These are phyloP conservation scores for Cinclus mexicanus DNA, from an alignment of 2,113 vertebrate species.

Conservation along the genomic window DNA sequence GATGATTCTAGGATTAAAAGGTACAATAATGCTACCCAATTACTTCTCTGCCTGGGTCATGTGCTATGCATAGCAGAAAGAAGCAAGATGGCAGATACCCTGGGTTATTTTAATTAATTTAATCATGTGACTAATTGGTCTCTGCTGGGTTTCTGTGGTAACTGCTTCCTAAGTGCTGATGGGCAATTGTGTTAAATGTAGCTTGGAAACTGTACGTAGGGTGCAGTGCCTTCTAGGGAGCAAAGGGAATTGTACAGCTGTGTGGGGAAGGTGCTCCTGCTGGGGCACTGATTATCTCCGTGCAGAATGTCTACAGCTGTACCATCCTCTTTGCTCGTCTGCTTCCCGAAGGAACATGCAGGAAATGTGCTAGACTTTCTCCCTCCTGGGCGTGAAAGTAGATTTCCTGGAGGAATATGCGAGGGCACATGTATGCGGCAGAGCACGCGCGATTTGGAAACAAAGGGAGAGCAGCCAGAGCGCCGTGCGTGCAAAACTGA, in stretches of 20 bases:
- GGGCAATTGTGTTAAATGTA: conserved; percentile 86
- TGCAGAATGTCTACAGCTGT: conserved; percentile 68
- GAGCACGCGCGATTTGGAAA: neutral
- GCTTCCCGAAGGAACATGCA: conserved; percentile 2
- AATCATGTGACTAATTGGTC: conserved; percentile 88
- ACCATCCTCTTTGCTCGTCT: conserved; percentile 19
- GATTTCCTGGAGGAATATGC: neutral
- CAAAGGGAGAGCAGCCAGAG: conserved; percentile 42
- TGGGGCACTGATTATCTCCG: conserved; percentile 75
- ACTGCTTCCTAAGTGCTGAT: conserved; percentile 84
- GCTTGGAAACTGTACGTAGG: conserved; percentile 79
- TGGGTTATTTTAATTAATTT: conserved; percentile 86
- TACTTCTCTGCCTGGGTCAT: conserved; percentile 69
- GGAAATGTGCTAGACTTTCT: neutral
- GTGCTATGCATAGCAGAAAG: conserved; percentile 64
- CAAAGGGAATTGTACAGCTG: conserved; percentile 76
- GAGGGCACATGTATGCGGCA: neutral
- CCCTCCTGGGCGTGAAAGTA: conserved; percentile 18
- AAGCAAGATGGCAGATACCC: conserved; percentile 80
- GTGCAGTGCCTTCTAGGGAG: conserved; percentile 73
- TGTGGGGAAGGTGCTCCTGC: conserved; percentile 74
- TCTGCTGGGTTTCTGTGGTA: conserved; percentile 87
- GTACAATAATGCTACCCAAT: conserved; percentile 61
- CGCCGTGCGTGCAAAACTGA: neutral
- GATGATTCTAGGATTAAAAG: conserved; percentile 60